Evolutionary conservation across 2,797 vertebrate genomes (phyloP), one percentile per base, ranked within the genome.

Genomic region (Anguilla megastoma): DNA sequence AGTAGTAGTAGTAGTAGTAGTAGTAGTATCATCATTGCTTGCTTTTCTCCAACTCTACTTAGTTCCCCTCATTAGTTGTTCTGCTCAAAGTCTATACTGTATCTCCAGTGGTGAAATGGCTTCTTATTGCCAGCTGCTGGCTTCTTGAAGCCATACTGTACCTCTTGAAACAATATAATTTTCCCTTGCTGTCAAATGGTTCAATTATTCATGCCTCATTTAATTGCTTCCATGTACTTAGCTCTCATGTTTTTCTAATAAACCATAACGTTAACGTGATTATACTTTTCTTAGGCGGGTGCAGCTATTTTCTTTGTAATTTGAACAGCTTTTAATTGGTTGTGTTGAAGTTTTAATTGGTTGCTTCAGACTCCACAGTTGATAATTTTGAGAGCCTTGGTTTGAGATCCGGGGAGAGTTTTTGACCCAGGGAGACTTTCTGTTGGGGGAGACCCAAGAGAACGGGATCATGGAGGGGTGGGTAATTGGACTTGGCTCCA

Each of bases 181-280:
- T 45, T 80, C 36, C 76, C 76, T 80, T 18, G 24, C 76, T 80
- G 76, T 41, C 41, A 45, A 41, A 45, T 80, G 76, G 6, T 80
- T 76, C 36, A 41, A 80, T 80, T 80, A 45, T 41, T 80, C 76
- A 80, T 41, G 76, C 76, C 76, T 80, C 76, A 80, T 80, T 80
- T 80, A 80, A 80, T 80, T 36, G 33, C 76, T 18, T 41, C 76
- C 33, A 33, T 80, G 18, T 45, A 36, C 76, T 21, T 41, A 24
- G 33, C 76, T 24, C 41, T 41, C 33, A 45, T 41, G 76, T 80
- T 33, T 80, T 80, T 33, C 69, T 45, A 80, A 80, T 80, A 80
- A 45, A 45, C 41, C 76, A 80, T 80, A 80, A 80, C 45, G 2
- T 80, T 41, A 45, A 80, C 45, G 14, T 80, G 33, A 80, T 80